Evolutionary conservation across 1,140 invertebrate genomes (phyloP).

Genomic region (Holcopasites calliopsidis): DNA sequence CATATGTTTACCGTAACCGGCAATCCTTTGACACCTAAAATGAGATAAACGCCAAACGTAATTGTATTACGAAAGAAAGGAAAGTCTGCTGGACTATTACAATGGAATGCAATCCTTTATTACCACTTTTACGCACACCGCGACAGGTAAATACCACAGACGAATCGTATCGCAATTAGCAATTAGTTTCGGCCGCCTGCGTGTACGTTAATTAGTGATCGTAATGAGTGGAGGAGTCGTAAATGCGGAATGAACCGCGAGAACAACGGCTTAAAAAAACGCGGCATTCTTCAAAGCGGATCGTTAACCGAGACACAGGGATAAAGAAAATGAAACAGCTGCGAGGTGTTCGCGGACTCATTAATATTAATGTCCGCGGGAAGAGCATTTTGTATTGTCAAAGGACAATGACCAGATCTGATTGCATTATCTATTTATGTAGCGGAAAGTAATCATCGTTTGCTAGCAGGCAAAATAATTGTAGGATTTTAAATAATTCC

Average conservation of each 20-base stretch:
- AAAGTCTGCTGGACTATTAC: background rate
- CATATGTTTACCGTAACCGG: too few relatives aligned
- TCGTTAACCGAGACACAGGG: background rate
- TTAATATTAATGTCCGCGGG: constrained; percentile 24
- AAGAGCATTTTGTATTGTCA: background rate
- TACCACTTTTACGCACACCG: constrained; percentile 3
- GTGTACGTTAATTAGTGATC: constrained; percentile 48
- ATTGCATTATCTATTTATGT: background rate
- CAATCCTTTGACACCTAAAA: too few relatives aligned
- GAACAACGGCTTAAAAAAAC: background rate
- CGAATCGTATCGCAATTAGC: constrained; percentile 44
- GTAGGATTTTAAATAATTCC: background rate
- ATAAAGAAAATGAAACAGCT: constrained; percentile 6
- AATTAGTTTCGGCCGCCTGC: constrained; percentile 39
- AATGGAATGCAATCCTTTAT: background rate
- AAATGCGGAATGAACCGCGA: constrained; percentile 37
- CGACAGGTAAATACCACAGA: constrained; percentile 41
- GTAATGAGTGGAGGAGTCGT: constrained; percentile 41
- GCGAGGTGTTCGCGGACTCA: background rate
- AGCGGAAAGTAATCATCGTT: background rate
- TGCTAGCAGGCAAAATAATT: background rate
- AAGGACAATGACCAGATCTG: background rate
- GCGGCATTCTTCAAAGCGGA: background rate
- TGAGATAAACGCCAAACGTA: background rate
- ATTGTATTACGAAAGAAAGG: background rate